Percentiles rank a stretch among this genome's conserved stretches.
Evolutionary conservation across 2,797 vertebrate genomes (phyloP).

Genomic region (Erethizon dorsatum): DNA sequence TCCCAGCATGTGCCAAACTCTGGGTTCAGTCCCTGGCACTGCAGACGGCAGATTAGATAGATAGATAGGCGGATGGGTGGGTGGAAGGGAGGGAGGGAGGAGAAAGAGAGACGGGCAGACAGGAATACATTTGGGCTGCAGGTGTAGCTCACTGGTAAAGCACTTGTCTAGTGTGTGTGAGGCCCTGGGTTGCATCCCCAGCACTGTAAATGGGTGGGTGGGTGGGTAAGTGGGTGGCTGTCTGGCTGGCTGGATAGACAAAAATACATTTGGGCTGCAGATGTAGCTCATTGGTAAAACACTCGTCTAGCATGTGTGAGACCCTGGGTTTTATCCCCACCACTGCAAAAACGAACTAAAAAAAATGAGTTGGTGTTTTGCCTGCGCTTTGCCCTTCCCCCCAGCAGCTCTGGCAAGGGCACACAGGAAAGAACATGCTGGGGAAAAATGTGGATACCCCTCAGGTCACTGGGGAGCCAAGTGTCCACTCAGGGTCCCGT

Average conservation of each 20-base stretch:
- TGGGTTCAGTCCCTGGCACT: not conserved
- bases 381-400: not conserved
- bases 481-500: not conserved
- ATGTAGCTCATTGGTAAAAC: not conserved
- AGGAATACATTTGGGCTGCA: not conserved
- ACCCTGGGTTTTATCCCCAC: not conserved
- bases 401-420: not conserved
- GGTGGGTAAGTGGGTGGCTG: not conserved
- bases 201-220: not conserved
- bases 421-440: not conserved
- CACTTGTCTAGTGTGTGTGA: not conserved
- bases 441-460: too few species aligned
- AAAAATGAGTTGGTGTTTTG: not conserved
- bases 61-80: not conserved
- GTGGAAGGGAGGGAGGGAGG: too few species aligned
- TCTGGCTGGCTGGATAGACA: not conserved
- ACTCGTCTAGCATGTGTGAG: not conserved
- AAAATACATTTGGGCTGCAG: not conserved
- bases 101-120: not conserved
- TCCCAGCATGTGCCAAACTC: not conserved
- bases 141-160: not conserved
- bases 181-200: not conserved
- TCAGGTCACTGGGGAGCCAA: accelerated
- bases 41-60: not conserved
- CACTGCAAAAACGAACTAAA: not conserved